Evolutionary conservation across 2,113 vertebrate species (phyloP).

Genomic region (Psittacula cyanocephala): DNA sequence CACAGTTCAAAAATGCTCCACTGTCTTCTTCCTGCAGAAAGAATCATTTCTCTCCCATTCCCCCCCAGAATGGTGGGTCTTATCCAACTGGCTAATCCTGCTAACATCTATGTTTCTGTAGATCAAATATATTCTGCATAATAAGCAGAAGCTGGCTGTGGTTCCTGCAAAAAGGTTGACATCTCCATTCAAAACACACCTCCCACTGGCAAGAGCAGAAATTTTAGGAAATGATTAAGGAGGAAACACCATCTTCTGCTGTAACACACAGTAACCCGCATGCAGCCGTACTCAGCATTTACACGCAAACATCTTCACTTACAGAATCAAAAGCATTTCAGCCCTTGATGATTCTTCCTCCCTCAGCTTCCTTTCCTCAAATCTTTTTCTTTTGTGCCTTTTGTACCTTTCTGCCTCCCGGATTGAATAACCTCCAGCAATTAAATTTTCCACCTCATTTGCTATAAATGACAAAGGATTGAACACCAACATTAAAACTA

Average conservation of each 20-base stretch:
- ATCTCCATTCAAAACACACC: background rate
- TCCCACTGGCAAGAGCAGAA: background rate
- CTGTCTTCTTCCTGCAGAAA: background rate
- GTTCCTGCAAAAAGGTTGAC: background rate
- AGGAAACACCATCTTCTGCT: background rate
- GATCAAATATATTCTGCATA: background rate
- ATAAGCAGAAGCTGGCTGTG: background rate
- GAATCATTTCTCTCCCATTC: background rate
- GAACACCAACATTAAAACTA: constrained; percentile 44
- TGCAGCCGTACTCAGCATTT: fast-evolving
- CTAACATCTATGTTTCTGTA: background rate
- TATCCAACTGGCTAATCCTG: background rate
- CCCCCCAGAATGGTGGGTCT: background rate
- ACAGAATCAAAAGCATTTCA: background rate
- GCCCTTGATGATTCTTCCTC: background rate
- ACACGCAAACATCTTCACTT: background rate
- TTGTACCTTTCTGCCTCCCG: background rate
- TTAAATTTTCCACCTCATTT: constrained; percentile 59
- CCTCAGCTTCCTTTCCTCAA: background rate
- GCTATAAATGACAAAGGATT: constrained; percentile 52
- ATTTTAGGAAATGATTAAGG: fast-evolving
- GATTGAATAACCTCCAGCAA: constrained; percentile 10
- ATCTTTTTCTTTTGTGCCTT: background rate
- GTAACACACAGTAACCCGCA: background rate
- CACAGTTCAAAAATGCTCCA: background rate